These are phyloP conservation scores for Apamea crenata DNA, from an alignment of 2,888 invertebrate genomes.

Conservation along the genomic window DNA sequence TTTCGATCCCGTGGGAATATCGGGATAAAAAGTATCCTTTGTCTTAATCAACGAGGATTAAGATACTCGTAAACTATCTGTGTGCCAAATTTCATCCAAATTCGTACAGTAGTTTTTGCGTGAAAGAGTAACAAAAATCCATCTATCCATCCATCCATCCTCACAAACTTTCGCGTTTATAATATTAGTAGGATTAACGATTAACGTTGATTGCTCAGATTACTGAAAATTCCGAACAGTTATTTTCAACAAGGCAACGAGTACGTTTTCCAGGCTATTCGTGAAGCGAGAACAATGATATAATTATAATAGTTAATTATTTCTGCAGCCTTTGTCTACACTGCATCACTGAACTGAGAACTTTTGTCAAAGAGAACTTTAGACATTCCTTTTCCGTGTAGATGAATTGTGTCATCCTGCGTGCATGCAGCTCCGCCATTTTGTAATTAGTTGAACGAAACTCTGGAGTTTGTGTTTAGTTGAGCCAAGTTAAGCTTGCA, in stretches of 20 bases:
- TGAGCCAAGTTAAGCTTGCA: not conserved
- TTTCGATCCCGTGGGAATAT: too few relatives aligned
- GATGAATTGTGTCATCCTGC: not conserved
- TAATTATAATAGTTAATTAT: not conserved
- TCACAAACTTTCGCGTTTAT: too few relatives aligned
- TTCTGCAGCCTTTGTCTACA: constrained; percentile 12
- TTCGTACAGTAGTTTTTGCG: too few relatives aligned
- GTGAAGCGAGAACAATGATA: constrained; percentile 1
- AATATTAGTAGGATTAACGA: too few relatives aligned
- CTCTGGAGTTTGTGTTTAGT: not conserved
- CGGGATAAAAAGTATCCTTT: too few relatives aligned
- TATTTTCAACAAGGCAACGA: not conserved
- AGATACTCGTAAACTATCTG: too few relatives aligned
- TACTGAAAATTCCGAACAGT: constrained; percentile 6
- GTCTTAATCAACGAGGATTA: too few relatives aligned
- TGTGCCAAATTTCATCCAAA: too few relatives aligned
- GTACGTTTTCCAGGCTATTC: not conserved
- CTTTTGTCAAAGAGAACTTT: not conserved
- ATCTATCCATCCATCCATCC: too few relatives aligned
- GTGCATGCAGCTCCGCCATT: not conserved
- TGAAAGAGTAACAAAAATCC: too few relatives aligned
- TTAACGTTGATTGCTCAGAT: not conserved
- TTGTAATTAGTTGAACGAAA: constrained; percentile 19
- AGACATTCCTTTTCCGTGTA: constrained; percentile 13
- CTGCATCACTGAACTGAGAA: not conserved